Percentiles rank a stretch among this genome's conserved stretches.
Evolutionary conservation across 2,797 vertebrate genomes (phyloP).

Genomic region (Catharus ustulatus): DNA sequence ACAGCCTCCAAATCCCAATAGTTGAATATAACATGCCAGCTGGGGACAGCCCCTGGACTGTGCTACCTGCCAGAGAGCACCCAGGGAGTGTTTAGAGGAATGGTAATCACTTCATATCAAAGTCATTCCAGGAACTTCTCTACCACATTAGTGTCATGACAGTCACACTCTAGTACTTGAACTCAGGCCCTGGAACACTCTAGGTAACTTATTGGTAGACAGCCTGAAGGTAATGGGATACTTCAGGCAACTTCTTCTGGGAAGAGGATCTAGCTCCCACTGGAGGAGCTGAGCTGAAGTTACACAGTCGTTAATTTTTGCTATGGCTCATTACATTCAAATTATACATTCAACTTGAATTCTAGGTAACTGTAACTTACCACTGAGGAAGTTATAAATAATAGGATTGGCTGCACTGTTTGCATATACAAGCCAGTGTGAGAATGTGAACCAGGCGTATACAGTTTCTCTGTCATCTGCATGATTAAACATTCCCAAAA

Average conservation of each 20-base stretch:
- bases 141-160: background rate
- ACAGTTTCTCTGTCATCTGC: conserved; percentile 91
- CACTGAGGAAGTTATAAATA: conserved; percentile 98
- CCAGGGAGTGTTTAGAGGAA: background rate
- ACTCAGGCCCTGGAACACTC: background rate
- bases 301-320: conserved; percentile 5
- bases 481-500: conserved; percentile 92
- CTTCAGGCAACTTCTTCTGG: background rate
- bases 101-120: background rate
- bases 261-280: conserved; percentile 4
- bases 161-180: background rate
- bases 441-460: conserved; percentile 97
- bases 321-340: conserved; percentile 25
- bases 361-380: conserved; percentile 79
- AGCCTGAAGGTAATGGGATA: background rate
- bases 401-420: conserved; percentile 98
- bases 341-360: background rate
- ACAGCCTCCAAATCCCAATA: background rate
- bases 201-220: background rate
- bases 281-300: background rate
- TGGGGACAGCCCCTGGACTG: background rate
- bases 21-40: background rate
- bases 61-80: background rate
- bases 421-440: conserved; percentile 97
- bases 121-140: background rate